Conservation (phyloP, 2,113 vertebrate species). For the Oryzias javanicus region DNA sequence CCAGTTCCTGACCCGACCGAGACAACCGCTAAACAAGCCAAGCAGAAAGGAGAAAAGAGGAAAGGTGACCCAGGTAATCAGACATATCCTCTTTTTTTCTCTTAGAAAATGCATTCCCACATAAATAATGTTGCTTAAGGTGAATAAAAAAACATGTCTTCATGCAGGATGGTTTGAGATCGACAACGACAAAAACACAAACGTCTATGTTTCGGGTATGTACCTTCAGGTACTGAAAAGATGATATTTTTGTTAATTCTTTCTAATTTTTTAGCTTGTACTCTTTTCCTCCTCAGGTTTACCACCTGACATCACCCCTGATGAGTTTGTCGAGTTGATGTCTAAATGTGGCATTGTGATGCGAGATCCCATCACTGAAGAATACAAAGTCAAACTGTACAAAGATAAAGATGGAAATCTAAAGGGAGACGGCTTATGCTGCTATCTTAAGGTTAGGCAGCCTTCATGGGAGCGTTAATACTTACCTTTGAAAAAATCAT, state of each 20-base stretch:
- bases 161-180: constrained; percentile 93
- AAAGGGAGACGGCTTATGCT: constrained; percentile 96
- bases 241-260: neutral
- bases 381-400: constrained; percentile 96
- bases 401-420: constrained; percentile 93
- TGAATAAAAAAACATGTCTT: neutral
- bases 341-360: constrained; percentile 95
- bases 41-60: constrained; percentile 87
- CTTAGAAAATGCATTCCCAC: neutral
- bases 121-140: neutral
- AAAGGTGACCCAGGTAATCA: constrained; percentile 84
- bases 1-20: constrained; percentile 39
- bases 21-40: constrained; percentile 69
- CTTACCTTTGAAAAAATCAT: too few species aligned
- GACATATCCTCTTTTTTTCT: neutral
- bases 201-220: constrained; percentile 94
- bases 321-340: constrained; percentile 93
- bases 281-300: constrained; percentile 77
- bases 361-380: constrained; percentile 89
- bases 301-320: constrained; percentile 89
- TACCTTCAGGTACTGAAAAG: neutral
- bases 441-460: constrained; percentile 90
- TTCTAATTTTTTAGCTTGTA: neutral
- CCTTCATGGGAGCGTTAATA: neutral
- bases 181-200: constrained; percentile 91